Evolutionary conservation across 2,888 invertebrate species (phyloP).

Genomic region (Amphipoea oculea): DNA sequence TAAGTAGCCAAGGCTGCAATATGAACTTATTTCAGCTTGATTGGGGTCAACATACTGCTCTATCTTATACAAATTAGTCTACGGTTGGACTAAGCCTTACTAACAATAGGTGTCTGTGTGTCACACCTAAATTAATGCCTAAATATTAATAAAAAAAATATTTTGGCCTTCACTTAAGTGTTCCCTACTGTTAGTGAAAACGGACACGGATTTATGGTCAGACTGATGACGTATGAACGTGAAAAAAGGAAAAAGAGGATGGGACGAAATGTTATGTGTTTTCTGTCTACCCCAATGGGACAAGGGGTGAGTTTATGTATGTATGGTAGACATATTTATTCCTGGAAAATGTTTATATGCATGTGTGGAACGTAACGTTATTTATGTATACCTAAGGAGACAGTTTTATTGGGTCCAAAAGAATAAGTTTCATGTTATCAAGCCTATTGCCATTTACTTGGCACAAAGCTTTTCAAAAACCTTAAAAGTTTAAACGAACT

Average conservation of each 20-base stretch:
- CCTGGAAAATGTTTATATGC: neutral
- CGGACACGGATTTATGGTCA: neutral
- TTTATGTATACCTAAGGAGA: neutral
- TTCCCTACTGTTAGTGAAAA: neutral
- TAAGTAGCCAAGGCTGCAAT: neutral
- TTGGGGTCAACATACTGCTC: conserved; percentile 6
- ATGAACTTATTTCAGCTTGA: neutral
- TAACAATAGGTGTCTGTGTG: neutral
- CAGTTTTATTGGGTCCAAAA: neutral
- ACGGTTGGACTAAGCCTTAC: neutral
- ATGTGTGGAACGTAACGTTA: neutral
- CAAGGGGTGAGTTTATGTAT: neutral
- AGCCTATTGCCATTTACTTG: neutral
- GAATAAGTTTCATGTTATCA: neutral
- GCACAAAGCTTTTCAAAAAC: neutral
- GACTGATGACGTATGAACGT: neutral
- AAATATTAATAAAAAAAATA: neutral
- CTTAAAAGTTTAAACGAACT: neutral
- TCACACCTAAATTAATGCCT: neutral
- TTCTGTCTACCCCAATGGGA: conserved; percentile 13
- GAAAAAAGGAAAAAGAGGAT: neutral
- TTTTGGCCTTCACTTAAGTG: neutral
- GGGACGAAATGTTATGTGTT: neutral
- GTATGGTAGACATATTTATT: neutral
- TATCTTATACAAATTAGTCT: neutral